phyloP scores from a whole-genome alignment of 2,113 vertebrate genomes.

The Tinamus guttatus region DNA sequence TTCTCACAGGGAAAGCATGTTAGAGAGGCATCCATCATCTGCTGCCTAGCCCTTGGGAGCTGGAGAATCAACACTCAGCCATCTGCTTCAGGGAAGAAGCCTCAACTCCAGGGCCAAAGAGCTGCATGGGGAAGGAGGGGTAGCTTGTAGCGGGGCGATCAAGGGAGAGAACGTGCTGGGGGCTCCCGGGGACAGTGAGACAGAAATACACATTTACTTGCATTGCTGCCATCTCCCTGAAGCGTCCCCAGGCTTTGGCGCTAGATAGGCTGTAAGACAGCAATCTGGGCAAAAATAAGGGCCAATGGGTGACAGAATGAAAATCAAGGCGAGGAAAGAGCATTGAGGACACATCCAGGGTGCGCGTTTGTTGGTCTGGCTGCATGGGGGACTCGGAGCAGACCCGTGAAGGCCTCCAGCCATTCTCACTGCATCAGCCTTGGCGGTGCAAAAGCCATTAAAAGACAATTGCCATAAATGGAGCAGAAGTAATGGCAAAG shows the following conservation, averaged over 20 bases:
- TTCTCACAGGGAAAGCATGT: not conserved
- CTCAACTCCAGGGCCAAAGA: not conserved
- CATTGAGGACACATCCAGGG: not conserved
- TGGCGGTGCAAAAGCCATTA: not conserved
- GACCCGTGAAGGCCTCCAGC: rapidly evolving
- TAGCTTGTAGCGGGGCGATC: not conserved
- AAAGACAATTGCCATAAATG: not conserved
- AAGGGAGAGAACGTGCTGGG: not conserved
- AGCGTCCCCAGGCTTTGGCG: not conserved
- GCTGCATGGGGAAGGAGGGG: not conserved
- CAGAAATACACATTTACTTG: not conserved
- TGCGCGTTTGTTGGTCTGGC: not conserved
- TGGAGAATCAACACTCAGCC: not conserved
- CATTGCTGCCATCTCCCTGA: not conserved
- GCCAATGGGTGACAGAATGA: not conserved
- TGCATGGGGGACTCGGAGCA: rapidly evolving
- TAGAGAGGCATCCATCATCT: not conserved
- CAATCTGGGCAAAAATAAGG: not conserved
- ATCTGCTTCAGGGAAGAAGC: not conserved
- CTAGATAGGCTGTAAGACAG: not conserved
- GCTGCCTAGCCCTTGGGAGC: not conserved
- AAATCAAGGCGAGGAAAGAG: not conserved
- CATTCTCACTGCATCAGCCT: not conserved
- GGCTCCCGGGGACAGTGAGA: not conserved
- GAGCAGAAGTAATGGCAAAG: constrained; percentile 37